phyloP scores from a whole-genome alignment of 2,113 vertebrate species.

The Struthidea cinerea region DNA sequence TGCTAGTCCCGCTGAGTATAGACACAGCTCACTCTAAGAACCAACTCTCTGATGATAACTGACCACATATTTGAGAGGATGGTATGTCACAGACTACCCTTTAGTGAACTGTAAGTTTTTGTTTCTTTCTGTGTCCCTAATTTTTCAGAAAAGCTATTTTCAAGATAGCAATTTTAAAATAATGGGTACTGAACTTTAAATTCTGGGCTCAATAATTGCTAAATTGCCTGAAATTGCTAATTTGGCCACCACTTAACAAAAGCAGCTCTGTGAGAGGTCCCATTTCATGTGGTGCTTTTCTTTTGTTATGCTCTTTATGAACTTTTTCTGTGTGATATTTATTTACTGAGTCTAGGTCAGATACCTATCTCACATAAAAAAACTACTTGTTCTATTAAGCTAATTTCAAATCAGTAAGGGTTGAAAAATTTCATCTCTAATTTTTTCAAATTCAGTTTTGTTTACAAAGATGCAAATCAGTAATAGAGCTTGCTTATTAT shows the following conservation, averaged over 20 bases:
- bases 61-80: neutral
- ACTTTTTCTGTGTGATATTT: neutral
- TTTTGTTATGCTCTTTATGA: neutral
- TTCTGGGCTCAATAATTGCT: neutral
- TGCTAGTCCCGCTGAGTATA: neutral
- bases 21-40: neutral
- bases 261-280: neutral
- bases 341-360: neutral
- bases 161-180: neutral
- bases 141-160: neutral
- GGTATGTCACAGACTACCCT: neutral
- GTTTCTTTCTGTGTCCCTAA: neutral
- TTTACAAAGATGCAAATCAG: neutral
- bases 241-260: neutral
- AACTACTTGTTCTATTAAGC: neutral
- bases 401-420: neutral
- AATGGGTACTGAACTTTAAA: neutral
- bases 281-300: neutral
- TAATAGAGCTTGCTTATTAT: neutral
- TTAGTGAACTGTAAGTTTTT: neutral
- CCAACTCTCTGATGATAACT: neutral
- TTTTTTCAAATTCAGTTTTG: neutral
- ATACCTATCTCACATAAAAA: neutral
- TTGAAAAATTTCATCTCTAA: neutral
- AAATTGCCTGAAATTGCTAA: slow-evolving; percentile 13